phyloP scores from a whole-genome alignment of 1,140 invertebrate genomes.

The Ladona fulva region DNA sequence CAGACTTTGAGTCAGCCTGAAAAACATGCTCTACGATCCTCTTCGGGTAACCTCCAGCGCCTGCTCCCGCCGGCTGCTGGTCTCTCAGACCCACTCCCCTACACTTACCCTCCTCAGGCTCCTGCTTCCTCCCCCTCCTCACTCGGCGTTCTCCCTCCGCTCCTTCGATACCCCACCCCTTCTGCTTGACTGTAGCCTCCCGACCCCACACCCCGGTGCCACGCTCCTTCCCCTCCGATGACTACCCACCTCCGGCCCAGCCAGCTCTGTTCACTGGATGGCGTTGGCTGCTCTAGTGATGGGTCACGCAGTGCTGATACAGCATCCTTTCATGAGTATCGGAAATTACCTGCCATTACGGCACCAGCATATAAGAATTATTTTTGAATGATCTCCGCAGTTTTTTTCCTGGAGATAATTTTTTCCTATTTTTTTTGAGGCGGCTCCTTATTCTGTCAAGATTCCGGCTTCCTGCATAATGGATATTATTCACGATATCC shows the following conservation, averaged over 20 bases:
- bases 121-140: neutral
- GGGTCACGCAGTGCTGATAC: conserved; percentile 1
- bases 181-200: neutral
- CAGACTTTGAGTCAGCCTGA: neutral
- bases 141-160: neutral
- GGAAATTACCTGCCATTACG: neutral
- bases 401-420: too few relatives aligned
- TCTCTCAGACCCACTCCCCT: conserved; percentile 6
- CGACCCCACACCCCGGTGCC: neutral
- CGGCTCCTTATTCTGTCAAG: too few relatives aligned
- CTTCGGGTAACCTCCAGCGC: neutral
- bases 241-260: neutral
- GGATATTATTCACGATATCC: too few relatives aligned
- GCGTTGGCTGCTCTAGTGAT: neutral
- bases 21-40: neutral
- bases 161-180: neutral
- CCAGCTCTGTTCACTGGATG: conserved; percentile 2
- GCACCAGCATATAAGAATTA: neutral
- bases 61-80: conserved; percentile 2
- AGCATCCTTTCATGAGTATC: conserved; percentile 1
- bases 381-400: too few relatives aligned
- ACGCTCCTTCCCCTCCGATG: neutral
- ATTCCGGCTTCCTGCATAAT: too few relatives aligned
- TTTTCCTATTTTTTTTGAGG: too few relatives aligned
- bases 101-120: neutral